phyloP scores from a whole-genome alignment of 53 echinoderm and acorn worm species.

The Luidia sarsii region DNA sequence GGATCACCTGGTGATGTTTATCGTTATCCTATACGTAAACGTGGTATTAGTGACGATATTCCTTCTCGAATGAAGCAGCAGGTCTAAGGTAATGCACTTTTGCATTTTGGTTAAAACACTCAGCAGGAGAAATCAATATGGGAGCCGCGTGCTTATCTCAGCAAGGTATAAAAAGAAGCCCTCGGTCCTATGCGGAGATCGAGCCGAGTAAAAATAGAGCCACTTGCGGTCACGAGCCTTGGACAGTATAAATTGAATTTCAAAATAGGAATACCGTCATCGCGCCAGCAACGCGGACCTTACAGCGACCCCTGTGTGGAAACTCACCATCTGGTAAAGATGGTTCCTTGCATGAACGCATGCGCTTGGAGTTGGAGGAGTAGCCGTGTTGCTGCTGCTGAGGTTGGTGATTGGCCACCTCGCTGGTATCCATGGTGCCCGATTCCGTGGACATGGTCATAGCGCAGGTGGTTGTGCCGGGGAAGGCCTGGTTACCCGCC shows the following conservation, averaged over 20 bases:
- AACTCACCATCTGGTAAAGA: constrained; percentile 64
- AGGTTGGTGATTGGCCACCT: constrained; percentile 26
- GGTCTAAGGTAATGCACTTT: constrained; percentile 26
- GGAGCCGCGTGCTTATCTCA: constrained; percentile 19
- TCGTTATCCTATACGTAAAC: constrained; percentile 52
- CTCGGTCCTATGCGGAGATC: constrained; percentile 5
- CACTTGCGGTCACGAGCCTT: constrained; percentile 37
- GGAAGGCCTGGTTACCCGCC: constrained; percentile 30
- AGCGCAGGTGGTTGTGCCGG: constrained; percentile 42
- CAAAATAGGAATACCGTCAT: constrained; percentile 37
- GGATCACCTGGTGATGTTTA: constrained; percentile 46
- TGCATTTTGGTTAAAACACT: not conserved
- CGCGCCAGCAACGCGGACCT: too few species aligned
- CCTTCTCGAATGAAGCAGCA: not conserved
- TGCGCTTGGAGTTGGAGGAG: constrained; percentile 18
- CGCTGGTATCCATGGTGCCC: constrained; percentile 17
- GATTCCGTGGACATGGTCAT: constrained; percentile 10
- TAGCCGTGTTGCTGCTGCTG: constrained; percentile 7
- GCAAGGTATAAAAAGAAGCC: constrained; percentile 33
- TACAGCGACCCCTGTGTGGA: not conserved
- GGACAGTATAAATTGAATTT: constrained; percentile 56
- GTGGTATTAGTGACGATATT: constrained; percentile 39
- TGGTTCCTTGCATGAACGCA: constrained; percentile 28
- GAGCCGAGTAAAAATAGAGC: constrained; percentile 40
- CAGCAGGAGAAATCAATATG: not conserved